Evolutionary conservation across 64 coral and sea anemone genomes (phyloP).

Genomic region (Anthopleura sola): DNA sequence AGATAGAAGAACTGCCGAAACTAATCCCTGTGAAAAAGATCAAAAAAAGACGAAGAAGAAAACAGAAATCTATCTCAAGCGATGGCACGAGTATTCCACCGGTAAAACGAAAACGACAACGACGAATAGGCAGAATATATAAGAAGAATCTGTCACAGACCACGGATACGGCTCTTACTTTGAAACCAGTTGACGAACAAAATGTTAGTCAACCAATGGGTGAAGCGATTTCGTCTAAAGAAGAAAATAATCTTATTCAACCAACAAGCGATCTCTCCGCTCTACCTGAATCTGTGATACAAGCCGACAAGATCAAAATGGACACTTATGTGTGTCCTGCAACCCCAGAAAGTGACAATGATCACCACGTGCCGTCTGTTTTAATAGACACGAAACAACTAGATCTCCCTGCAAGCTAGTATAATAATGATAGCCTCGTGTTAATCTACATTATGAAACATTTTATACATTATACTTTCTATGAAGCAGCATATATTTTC

Average conservation of each 20-base stretch:
- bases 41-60: constrained; percentile 8
- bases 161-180: not conserved
- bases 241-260: too few relatives aligned
- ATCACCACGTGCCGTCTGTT: not conserved
- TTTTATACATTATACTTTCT: not conserved
- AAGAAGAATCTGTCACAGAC: not conserved
- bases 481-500: too few relatives aligned
- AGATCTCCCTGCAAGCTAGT: not conserved
- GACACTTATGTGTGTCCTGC: constrained; percentile 13
- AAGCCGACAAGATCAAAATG: not conserved
- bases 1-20: not conserved
- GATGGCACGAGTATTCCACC: constrained; percentile 10
- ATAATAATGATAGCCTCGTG: not conserved
- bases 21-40: not conserved
- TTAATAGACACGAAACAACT: not conserved
- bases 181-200: not conserved
- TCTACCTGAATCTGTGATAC: not conserved
- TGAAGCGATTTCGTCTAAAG: not conserved
- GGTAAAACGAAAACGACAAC: constrained; percentile 14
- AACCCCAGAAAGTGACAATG: constrained; percentile 21
- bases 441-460: not conserved
- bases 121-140: not conserved
- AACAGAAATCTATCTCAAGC: not conserved
- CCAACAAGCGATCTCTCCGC: not conserved
- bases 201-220: not conserved